Base-by-base conservation (phyloP, 2,888 invertebrate species). In the Branchipolynoe longqiensis region DNA sequence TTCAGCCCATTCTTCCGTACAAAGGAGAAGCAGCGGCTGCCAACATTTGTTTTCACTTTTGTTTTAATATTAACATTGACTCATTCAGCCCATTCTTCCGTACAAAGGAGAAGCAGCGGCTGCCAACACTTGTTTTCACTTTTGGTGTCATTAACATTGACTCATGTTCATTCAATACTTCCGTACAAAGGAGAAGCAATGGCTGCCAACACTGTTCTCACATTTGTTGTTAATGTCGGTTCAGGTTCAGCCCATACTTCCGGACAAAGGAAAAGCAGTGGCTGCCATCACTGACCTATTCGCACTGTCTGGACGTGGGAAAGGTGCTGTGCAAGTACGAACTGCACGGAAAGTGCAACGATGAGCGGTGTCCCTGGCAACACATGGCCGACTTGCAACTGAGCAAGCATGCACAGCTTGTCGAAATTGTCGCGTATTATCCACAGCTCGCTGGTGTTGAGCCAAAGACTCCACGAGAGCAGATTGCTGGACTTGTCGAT, bases 401-500 rank as follows among this genome's bases (percentile, higher is more conserved):
- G 88, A 86, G 88, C 3, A 91, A 91, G 14, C 85, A 89, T 59
- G 92, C 93, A 83, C 89, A 92, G n/a, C 87, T 93, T 25, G 87
- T 90, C 81, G 93, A 93, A 84, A 89, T 93, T 28, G 89, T 92
- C 6, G 89, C 92, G 4, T 93, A 93, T 87, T 90, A 90, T 84
- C 93, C 93, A 3, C 40, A 87, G 12, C 74, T 92, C 18, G 91
- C 91, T 83, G 91, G 91, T 8, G 88, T 91, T 4, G 86, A 87
- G 64, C 88, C 89, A 38, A 86, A 87, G 8, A 89, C 90, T 31
- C 86, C 89, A 0, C 69, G 85, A 12, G 62, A 86, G 18, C 54
- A 84, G 2, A 40, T 84, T 25, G 41, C 87, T 0, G 89, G 86
- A 62, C 83, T 88, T 36, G 90, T 91, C 14, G 82, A 56, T 59